These are phyloP conservation scores for Tetragnatha montana DNA, from an alignment of 2,888 invertebrate genomes.

Conservation along the genomic window DNA sequence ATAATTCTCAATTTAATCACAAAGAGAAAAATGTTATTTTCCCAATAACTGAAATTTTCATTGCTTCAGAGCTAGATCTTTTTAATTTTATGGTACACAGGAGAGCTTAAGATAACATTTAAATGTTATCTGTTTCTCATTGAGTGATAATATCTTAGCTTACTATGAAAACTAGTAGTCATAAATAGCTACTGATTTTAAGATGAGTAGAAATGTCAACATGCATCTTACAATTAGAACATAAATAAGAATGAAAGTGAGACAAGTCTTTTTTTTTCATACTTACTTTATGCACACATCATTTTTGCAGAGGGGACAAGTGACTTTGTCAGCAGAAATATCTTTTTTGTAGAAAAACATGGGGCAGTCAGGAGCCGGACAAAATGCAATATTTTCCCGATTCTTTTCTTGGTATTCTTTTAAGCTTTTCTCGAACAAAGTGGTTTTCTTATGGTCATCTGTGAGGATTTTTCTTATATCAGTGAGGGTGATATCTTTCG, in stretches of 20 bases:
- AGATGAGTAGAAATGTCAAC: no score
- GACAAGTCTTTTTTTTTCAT: not conserved
- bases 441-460: conserved; percentile 34
- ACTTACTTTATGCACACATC: conserved; percentile 59
- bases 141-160: no score
- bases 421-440: conserved; percentile 33
- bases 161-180: no score
- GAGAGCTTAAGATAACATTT: no score
- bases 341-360: conserved; percentile 61
- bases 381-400: conserved; percentile 20
- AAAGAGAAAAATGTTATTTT: no score
- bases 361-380: conserved; percentile 56
- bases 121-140: no score
- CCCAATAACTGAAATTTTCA: no score
- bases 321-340: conserved; percentile 36
- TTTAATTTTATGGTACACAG: no score
- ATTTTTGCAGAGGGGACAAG: conserved; percentile 59
- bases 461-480: conserved; percentile 45
- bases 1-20: no score
- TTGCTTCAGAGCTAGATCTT: no score
- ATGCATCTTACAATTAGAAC: not conserved
- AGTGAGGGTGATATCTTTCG: conserved; percentile 44
- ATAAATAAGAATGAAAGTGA: not conserved
- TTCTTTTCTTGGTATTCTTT: conserved; percentile 40
- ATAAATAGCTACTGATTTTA: no score